Conservation (phyloP, 2,888 invertebrate species). For the Metallyticus violacea region DNA sequence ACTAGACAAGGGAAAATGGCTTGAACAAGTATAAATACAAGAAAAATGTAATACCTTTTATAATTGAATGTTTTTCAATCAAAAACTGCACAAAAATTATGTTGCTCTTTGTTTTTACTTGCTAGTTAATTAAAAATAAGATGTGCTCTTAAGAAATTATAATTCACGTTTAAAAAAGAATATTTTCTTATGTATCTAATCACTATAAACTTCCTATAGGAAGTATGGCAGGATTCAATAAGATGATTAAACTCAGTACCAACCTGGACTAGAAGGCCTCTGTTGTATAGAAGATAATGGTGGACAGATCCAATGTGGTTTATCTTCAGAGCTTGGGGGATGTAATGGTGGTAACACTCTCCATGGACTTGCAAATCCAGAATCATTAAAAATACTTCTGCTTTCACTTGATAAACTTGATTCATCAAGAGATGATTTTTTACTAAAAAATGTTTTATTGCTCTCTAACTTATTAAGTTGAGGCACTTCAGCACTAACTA, state of each 20-base stretch:
- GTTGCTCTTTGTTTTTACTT: no score
- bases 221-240: neutral
- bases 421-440: neutral
- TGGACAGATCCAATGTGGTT: neutral
- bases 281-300: neutral
- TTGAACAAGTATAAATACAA: no score
- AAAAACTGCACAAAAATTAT: no score
- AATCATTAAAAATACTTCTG: neutral
- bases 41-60: no score
- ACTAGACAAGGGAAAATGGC: no score
- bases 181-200: no score
- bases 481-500: neutral
- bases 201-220: no score
- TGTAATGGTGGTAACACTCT: neutral
- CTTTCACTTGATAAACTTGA: neutral
- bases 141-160: no score
- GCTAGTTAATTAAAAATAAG: no score
- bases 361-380: conserved; percentile 11
- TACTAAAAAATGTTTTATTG: neutral
- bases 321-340: neutral
- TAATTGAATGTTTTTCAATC: no score
- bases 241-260: neutral
- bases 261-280: neutral
- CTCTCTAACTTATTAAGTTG: neutral
- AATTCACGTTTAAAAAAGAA: no score